Base-by-base conservation (phyloP, 1,140 invertebrate species). In the Cotesia glomerata region DNA sequence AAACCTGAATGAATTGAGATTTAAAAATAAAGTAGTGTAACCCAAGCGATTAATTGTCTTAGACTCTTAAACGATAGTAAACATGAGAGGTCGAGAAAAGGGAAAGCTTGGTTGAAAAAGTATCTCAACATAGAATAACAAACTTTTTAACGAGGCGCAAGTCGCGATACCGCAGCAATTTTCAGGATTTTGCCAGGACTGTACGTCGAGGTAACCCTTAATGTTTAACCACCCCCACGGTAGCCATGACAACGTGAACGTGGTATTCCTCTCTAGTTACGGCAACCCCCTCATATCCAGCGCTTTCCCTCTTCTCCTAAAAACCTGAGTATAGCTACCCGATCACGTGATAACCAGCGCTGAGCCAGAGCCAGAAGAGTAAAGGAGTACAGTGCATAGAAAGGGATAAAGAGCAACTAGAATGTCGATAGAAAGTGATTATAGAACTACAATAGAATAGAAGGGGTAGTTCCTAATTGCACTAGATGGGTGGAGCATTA, bases 381-480 rank as follows among this genome's bases (percentile, higher is more conserved):
- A 59, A 9, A 18, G 59, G 73, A 72, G 70, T 65, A 35, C 68
- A 52, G 62, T 59, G 26, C 26, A 26, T 26, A 39, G 58, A 62
- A 61, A 59, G 59, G 34, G 63, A 49, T 56, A 34, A 56, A 51
- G 59, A 34, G 51, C 35, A 18, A 52, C 26, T 13, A 34, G 52
- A 14, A 35, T 45, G 52, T 32, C 32, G 78, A 74, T 79, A 77
- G 76, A 71, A 80, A 80, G 77, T 79, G 80, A 81, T 80, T 78
- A 82, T 82, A 79, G 75, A 80, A 73, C 61, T 73, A 79, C 77
- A 83, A 82, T 82, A 78, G 79, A 76, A 82, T 77, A 79, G 81
- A 80, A 81, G 78, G 79, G 81, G 79, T 82, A 81, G 82, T 82
- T 84, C 81, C 82, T 84, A 84, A 85, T 85, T 84, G 82, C 82